phyloP scores from a whole-genome alignment of 2,888 invertebrate species.

The Patella pellucida region DNA sequence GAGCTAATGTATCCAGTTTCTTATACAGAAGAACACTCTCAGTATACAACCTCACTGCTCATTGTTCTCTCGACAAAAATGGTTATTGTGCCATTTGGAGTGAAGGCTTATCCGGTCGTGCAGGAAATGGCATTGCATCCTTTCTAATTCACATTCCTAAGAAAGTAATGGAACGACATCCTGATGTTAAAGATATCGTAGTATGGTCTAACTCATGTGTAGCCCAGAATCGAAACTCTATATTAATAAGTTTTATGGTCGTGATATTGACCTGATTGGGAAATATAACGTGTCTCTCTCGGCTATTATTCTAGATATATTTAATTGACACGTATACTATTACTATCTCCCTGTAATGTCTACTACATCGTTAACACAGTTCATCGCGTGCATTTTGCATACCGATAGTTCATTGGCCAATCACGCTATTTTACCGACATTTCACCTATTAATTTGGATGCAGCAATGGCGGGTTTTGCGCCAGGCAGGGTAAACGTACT shows the following conservation, averaged over 20 bases:
- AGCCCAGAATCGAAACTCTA: constrained; percentile 33
- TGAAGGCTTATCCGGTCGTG: neutral
- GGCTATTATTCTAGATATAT: too few species aligned
- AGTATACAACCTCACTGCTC: constrained; percentile 34
- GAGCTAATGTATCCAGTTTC: neutral
- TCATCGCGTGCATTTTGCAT: too few species aligned
- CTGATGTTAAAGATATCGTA: constrained; percentile 16
- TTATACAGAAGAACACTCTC: constrained; percentile 31
- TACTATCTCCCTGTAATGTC: too few species aligned
- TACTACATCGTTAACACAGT: too few species aligned
- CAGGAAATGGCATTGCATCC: constrained; percentile 25
- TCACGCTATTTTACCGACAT: too few species aligned
- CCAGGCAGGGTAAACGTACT: too few species aligned
- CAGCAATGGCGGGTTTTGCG: too few species aligned
- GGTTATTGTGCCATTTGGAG: constrained; percentile 34
- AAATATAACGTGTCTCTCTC: too few species aligned
- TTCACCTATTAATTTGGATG: too few species aligned
- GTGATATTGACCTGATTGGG: constrained; percentile 28
- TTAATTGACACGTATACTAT: too few species aligned
- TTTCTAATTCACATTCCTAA: constrained; percentile 19
- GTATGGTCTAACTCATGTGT: constrained; percentile 32
- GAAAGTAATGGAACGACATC: constrained; percentile 12
- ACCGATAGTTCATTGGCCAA: too few species aligned
- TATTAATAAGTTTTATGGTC: too few species aligned
- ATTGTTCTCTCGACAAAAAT: constrained; percentile 27